Evolutionary conservation across 1,140 invertebrate genomes (phyloP), one percentile per base, ranked within the genome.

Genomic region (Periplaneta americana): DNA sequence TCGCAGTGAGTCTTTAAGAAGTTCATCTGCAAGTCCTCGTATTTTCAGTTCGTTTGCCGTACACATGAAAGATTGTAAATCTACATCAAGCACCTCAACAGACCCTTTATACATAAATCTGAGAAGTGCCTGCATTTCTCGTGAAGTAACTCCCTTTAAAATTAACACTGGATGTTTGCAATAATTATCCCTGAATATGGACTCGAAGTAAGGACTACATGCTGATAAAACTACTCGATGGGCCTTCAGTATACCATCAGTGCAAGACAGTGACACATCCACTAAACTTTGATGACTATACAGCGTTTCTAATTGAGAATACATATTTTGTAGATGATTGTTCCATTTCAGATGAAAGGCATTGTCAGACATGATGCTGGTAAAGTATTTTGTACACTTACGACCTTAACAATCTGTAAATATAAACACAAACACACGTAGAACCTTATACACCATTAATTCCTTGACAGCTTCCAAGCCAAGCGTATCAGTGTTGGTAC

Each of bases 31-130:
- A 22, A 92, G 85, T 3, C 91, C 92, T 82, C 92, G 86, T 48
- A 93, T 91, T 86, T 93, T 92, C 22, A 94, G 84, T 81, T 93
- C 92, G 4, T 92, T 92, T 0, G 92, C 93, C 34, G 92, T 93
- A 86, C 92, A 92, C 87, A 94, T 91, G 17, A 94, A 83, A 0
- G 92, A 91, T 75, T 92, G 90, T 33, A 94, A 86, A 84, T 93
- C 92, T 82, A 93, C 89, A 82, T 93, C 92, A 34, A 92, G 89
- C 8, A 94, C 92, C 84, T 93, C 92, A 81, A 94, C 93, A 28
- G 93, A 93, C 3, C 93, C 93, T 82, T 91, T 91, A 86, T 94
- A 94, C 91, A 94, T 94, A 84, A 94, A 94, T 84, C 94, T 93
- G 81, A 94, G 88, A 13, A 94, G 89, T 79, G 92, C 90, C 85